phyloP scores from a whole-genome alignment of 2,888 invertebrate genomes.

The Ariolimax columbianus region DNA sequence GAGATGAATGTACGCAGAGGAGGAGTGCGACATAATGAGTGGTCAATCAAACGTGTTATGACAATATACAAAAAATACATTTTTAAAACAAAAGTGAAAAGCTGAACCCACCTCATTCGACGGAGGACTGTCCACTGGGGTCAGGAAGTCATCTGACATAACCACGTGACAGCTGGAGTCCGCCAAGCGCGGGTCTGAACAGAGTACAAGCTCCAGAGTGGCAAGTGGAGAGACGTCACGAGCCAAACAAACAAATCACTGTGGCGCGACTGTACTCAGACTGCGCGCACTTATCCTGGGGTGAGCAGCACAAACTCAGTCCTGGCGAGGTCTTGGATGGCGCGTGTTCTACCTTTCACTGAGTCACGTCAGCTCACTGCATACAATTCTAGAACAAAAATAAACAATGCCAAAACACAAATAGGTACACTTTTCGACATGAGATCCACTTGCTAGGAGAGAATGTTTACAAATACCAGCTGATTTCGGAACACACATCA shows the following conservation, averaged over 20 bases:
- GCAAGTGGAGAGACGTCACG: not conserved
- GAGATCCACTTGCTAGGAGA: no score
- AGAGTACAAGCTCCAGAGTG: constrained; percentile 46
- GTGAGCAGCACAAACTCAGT: not conserved
- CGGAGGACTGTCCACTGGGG: constrained; percentile 48
- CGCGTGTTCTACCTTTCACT: not conserved
- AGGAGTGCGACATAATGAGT: no score
- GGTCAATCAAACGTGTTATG: no score
- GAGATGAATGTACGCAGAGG: no score
- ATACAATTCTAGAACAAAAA: not conserved
- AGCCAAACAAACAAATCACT: not conserved
- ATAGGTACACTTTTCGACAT: no score
- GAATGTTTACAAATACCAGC: no score
- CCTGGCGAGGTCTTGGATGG: not conserved
- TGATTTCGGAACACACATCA: no score
- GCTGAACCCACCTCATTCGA: constrained; percentile 34
- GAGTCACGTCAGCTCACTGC: not conserved
- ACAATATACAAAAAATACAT: not conserved
- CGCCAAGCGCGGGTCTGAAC: constrained; percentile 31
- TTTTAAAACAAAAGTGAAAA: not conserved
- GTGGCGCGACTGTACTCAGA: not conserved
- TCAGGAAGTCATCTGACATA: constrained; percentile 49
- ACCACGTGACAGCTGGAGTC: constrained; percentile 40
- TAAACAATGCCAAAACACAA: not conserved
- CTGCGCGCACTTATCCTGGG: not conserved